phyloP scores from a whole-genome alignment of 2,113 vertebrate species.

The Hemiprocne comata region DNA sequence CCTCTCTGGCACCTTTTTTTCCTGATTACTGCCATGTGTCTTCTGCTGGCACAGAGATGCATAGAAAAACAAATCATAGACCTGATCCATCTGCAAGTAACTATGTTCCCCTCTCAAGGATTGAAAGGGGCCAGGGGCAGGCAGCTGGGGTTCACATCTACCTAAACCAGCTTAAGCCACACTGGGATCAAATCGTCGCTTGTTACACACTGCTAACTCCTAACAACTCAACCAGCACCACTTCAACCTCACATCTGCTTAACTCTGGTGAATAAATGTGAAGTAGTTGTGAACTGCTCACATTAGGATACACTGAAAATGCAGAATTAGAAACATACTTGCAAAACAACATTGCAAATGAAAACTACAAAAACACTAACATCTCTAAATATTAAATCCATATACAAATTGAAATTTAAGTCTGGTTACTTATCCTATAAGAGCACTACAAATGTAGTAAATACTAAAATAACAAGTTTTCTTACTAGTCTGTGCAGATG shows the following conservation, averaged over 20 bases:
- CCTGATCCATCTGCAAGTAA: not conserved
- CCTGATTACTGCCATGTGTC: not conserved
- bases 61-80: not conserved
- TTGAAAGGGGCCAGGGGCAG: not conserved
- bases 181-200: not conserved
- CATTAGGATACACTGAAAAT: not conserved
- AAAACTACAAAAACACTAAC: not conserved
- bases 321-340: not conserved
- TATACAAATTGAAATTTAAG: not conserved
- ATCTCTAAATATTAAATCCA: not conserved
- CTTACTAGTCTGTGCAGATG: conserved; percentile 31
- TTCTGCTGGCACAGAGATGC: not conserved
- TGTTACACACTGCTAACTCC: not conserved
- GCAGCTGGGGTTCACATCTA: not conserved
- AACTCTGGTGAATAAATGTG: not conserved
- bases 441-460: conserved; percentile 35
- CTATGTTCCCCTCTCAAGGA: not conserved
- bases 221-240: rapidly evolving
- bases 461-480: conserved; percentile 50
- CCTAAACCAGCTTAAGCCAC: not conserved
- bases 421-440: not conserved
- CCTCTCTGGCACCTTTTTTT: not conserved
- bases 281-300: not conserved
- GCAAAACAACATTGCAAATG: not conserved
- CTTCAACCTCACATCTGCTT: not conserved